These are phyloP conservation scores for Zaprionus bogoriensis DNA, from an alignment of 2,888 invertebrate genomes.

Conservation along the genomic window DNA sequence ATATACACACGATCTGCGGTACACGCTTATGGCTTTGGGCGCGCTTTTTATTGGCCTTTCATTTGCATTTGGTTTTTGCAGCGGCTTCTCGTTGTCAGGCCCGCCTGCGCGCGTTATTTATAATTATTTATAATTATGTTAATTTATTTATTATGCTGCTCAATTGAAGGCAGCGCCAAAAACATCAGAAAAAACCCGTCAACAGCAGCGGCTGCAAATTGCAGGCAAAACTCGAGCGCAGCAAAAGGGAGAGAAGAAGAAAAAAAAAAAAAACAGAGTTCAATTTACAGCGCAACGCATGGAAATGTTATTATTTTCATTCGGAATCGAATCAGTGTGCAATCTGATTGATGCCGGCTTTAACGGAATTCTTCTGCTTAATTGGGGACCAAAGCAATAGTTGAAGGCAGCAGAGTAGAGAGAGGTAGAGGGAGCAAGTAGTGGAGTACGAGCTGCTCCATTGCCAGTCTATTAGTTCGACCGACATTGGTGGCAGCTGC, in stretches of 20 bases:
- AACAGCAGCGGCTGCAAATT: too few relatives aligned
- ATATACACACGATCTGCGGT: not conserved
- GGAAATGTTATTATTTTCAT: too few relatives aligned
- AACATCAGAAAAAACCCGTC: too few relatives aligned
- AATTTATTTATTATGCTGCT: conserved; percentile 67
- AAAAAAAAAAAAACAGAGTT: too few relatives aligned
- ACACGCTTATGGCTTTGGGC: conserved; percentile 1
- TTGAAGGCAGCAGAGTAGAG: not conserved
- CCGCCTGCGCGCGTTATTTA: too few relatives aligned
- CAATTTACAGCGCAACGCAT: too few relatives aligned
- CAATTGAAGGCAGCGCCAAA: conserved; percentile 1
- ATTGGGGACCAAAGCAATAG: too few relatives aligned
- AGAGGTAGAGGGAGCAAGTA: not conserved
- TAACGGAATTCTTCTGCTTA: too few relatives aligned
- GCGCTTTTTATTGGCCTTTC: conserved; percentile 58
- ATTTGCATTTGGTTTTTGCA: conserved; percentile 54
- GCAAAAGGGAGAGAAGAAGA: too few relatives aligned
- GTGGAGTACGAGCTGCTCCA: not conserved
- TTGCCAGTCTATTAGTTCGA: conserved; percentile 9
- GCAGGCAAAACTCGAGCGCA: too few relatives aligned
- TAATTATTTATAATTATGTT: conserved; percentile 60
- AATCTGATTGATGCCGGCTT: too few relatives aligned
- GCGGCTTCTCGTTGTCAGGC: conserved; percentile 6
- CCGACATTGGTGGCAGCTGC: conserved; percentile 4
- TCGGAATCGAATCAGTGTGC: too few relatives aligned